Evolutionary conservation across 2,113 vertebrate species (phyloP).

Genomic region (Cebidichthys violaceus): DNA sequence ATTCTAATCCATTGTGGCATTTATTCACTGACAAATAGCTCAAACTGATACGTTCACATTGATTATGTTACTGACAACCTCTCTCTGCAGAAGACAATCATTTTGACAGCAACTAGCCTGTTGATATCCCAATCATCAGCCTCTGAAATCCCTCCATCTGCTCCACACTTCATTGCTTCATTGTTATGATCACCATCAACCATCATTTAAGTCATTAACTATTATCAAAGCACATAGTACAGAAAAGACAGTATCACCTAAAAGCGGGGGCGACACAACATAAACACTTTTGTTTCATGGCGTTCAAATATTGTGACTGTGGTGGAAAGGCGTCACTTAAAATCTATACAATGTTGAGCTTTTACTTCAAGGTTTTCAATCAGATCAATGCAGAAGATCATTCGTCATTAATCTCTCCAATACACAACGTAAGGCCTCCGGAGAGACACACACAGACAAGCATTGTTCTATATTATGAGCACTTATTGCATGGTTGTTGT

Average conservation of each 20-base stretch:
- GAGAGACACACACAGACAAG: neutral
- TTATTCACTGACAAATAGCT: neutral
- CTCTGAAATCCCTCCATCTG: neutral
- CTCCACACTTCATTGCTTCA: neutral
- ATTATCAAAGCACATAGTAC: neutral
- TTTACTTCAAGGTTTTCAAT: neutral
- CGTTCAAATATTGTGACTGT: neutral
- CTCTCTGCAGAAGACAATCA: too few species aligned
- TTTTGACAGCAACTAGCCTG: too few species aligned
- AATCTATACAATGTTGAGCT: neutral
- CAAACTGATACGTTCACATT: neutral
- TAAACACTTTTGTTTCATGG: too few species aligned
- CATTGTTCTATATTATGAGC: neutral
- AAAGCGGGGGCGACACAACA: neutral
- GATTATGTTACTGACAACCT: neutral
- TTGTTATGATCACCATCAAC: neutral
- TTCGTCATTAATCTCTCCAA: neutral
- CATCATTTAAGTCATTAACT: neutral
- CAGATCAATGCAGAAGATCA: neutral
- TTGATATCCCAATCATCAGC: constrained; percentile 3
- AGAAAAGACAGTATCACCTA: neutral
- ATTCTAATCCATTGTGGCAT: neutral
- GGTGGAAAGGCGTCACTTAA: too few species aligned
- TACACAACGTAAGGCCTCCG: neutral
- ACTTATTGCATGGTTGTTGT: constrained; percentile 8